A percentile compares a stretch with the other conserved stretches of the same genome.
phyloP scores from a whole-genome alignment of 2,797 vertebrate species.

The Cyprinodon diabolis region DNA sequence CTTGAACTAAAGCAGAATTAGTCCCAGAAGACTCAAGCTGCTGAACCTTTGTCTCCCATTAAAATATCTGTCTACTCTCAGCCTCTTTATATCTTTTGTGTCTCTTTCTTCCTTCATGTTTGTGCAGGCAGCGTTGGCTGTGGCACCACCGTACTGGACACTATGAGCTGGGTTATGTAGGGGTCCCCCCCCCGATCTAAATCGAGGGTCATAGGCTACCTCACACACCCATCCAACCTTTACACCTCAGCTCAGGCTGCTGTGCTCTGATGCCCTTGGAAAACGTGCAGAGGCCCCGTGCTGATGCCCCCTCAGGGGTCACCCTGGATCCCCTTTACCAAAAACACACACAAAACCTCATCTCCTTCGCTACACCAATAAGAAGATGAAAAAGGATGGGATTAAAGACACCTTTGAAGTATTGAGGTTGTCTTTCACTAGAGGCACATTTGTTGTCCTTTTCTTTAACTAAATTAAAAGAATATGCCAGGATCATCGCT shows the following conservation, averaged over 20 bases:
- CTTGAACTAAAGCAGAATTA: slow-evolving; percentile 87
- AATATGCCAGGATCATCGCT: slow-evolving; percentile 8
- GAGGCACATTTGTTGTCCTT: slow-evolving; percentile 47
- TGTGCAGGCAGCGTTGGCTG: not conserved
- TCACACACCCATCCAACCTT: slow-evolving; percentile 69
- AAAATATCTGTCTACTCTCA: slow-evolving; percentile 21
- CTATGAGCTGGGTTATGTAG: slow-evolving; percentile 55
- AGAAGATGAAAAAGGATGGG: slow-evolving; percentile 41
- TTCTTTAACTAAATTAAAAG: slow-evolving; percentile 45
- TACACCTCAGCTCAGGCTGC: slow-evolving; percentile 38
- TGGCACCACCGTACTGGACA: slow-evolving; percentile 36
- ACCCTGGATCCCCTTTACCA: slow-evolving; percentile 64
- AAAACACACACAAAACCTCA: slow-evolving; percentile 65
- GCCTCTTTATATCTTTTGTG: slow-evolving; percentile 16
- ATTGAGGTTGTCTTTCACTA: slow-evolving; percentile 53
- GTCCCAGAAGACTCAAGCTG: slow-evolving; percentile 74
- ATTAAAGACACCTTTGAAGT: slow-evolving; percentile 64
- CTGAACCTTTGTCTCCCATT: slow-evolving; percentile 50
- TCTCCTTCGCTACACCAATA: slow-evolving; percentile 40
- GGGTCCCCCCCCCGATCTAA: slow-evolving; percentile 57
- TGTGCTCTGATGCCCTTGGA: slow-evolving; percentile 45
- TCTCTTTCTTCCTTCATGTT: slow-evolving; percentile 34
- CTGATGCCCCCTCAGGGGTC: slow-evolving; percentile 61
- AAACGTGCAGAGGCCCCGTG: slow-evolving; percentile 67
- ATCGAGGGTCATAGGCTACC: slow-evolving; percentile 67